Conservation (phyloP, 2,888 invertebrate genomes). For the Yponomeuta sedellus region DNA sequence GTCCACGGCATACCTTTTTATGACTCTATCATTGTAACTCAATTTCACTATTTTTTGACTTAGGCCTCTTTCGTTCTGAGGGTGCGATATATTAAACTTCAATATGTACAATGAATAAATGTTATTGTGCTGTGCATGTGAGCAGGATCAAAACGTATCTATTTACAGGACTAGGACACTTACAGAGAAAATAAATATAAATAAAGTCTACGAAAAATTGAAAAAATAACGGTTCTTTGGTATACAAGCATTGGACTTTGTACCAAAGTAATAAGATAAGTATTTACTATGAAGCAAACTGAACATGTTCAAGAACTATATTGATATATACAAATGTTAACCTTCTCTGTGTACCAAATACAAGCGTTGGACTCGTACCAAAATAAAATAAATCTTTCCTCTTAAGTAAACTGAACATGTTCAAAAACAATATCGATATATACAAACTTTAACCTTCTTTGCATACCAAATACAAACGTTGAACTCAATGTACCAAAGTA, state of each 20-base stretch:
- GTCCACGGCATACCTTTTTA: too few species aligned
- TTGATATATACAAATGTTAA: neutral
- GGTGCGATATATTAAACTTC: too few species aligned
- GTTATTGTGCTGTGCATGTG: neutral
- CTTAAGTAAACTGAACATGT: neutral
- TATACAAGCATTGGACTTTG: neutral
- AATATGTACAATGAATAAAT: neutral
- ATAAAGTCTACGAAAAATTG: neutral
- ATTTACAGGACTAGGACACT: neutral
- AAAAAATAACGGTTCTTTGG: conserved; percentile 9
- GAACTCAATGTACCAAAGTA: conserved; percentile 3
- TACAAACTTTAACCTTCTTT: neutral
- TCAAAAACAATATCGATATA: neutral
- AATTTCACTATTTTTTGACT: too few species aligned
- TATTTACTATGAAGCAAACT: neutral
- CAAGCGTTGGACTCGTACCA: too few species aligned
- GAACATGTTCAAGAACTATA: neutral
- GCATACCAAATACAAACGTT: neutral
- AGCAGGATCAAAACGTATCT: neutral
- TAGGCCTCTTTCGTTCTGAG: too few species aligned
- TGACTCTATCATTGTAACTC: too few species aligned
- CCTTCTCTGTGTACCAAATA: neutral
- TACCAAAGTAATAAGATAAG: conserved; percentile 1
- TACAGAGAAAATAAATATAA: neutral
- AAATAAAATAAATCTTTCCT: too few species aligned